phyloP scores from a whole-genome alignment of 2,888 invertebrate species.

The Ommatoiulus sabulosus region DNA sequence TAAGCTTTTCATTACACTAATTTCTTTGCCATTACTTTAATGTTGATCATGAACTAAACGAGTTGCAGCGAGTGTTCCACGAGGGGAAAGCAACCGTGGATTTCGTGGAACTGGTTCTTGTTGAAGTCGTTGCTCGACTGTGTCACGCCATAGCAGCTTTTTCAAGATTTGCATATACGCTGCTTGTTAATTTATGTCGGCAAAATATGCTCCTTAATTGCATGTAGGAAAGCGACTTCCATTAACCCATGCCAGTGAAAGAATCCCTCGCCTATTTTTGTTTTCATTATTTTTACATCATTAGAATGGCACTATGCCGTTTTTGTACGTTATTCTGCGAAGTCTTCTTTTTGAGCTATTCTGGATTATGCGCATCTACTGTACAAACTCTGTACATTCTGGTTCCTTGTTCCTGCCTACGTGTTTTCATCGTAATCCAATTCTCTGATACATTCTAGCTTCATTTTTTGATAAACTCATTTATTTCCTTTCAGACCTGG shows the following conservation, averaged over 20 bases:
- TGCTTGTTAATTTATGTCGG: conserved; percentile 10
- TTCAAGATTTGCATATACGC: not conserved
- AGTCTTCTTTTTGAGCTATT: not conserved
- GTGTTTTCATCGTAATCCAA: not conserved
- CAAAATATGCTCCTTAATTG: not conserved
- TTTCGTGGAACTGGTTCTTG: not conserved
- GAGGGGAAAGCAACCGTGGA: not conserved
- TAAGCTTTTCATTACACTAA: conserved; percentile 43
- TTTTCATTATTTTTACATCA: conserved; percentile 17
- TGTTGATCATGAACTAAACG: conserved; percentile 6
- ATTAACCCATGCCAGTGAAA: not conserved
- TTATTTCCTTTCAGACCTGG: not conserved
- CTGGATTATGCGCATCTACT: not conserved
- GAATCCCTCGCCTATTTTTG: not conserved
- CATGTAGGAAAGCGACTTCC: not conserved
- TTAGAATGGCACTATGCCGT: not conserved
- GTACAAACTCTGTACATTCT: not conserved
- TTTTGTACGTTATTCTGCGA: not conserved
- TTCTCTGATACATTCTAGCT: not conserved
- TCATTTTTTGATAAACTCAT: conserved; percentile 28
- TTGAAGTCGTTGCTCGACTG: not conserved
- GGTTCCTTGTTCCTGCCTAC: not conserved
- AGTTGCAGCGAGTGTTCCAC: not conserved
- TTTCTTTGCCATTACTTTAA: conserved; percentile 9
- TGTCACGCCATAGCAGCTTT: not conserved